Percentiles rank a stretch among this genome's conserved stretches.
Evolutionary conservation across 1,140 invertebrate genomes (phyloP).

Genomic region (Tyrophagus putrescentiae): DNA sequence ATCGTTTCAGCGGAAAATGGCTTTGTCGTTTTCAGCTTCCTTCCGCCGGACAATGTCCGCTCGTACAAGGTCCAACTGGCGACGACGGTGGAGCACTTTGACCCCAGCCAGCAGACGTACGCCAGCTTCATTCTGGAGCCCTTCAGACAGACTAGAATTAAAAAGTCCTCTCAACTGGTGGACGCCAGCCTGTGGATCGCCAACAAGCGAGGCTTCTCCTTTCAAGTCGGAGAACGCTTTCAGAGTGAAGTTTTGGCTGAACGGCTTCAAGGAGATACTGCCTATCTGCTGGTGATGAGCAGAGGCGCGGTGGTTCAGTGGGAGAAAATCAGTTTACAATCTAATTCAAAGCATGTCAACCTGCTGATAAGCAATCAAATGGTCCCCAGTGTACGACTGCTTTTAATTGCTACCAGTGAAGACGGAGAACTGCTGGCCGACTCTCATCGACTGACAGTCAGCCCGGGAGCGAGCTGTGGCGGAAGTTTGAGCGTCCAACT

Average conservation of each 20-base stretch:
- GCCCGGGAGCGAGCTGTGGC: conserved; percentile 20
- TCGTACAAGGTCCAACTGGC: neutral
- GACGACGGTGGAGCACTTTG: neutral
- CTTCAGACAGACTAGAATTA: neutral
- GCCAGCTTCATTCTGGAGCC: neutral
- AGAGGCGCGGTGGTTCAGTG: conserved; percentile 17
- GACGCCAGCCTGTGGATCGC: neutral
- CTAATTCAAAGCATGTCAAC: conserved; percentile 13
- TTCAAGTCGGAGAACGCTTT: neutral
- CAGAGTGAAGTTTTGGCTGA: neutral
- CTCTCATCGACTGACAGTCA: conserved; percentile 30
- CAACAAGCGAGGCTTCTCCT: neutral
- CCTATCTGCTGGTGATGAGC: conserved; percentile 10
- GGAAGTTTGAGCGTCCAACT: too few species aligned
- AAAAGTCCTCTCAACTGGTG: too few species aligned
- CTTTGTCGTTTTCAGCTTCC: neutral
- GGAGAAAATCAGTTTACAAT: neutral
- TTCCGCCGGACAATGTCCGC: neutral
- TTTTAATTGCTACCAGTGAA: conserved; percentile 26
- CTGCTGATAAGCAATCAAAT: conserved; percentile 29
- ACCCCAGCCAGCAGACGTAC: neutral
- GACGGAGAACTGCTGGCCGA: conserved; percentile 29
- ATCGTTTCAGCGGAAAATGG: neutral
- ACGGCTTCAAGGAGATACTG: neutral
- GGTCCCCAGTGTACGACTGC: conserved; percentile 29